phyloP scores from a whole-genome alignment of 1,140 invertebrate species.

The Musca domestica region DNA sequence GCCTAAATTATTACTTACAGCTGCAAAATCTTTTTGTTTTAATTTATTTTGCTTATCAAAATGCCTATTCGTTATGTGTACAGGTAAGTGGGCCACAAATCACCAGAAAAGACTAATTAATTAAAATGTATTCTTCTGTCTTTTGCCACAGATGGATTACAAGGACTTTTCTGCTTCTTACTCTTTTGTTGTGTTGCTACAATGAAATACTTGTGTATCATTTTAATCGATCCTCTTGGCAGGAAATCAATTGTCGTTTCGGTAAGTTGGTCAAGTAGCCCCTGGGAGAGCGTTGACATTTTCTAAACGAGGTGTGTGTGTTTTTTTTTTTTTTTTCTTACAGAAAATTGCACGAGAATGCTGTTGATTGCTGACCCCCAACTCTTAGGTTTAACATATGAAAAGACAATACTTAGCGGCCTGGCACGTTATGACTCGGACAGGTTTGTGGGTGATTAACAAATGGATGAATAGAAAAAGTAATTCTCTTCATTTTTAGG shows the following conservation, averaged over 20 bases:
- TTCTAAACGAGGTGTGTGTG: neutral
- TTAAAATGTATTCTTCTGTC: neutral
- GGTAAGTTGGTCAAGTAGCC: conserved; percentile 32
- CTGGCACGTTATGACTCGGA: conserved; percentile 47
- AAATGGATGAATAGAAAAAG: neutral
- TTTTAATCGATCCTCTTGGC: conserved; percentile 60
- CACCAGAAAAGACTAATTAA: neutral
- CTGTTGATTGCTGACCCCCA: conserved; percentile 91
- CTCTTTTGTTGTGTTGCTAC: conserved; percentile 44
- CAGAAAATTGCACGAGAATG: conserved; percentile 64
- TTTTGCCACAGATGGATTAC: conserved; percentile 39
- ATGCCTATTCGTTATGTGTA: conserved; percentile 23
- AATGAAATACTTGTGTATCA: conserved; percentile 52
- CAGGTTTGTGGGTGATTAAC: conserved; percentile 19
- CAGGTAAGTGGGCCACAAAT: conserved; percentile 10
- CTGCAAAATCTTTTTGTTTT: neutral
- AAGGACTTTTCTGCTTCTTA: conserved; percentile 40
- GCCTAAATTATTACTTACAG: neutral
- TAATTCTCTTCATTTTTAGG: conserved; percentile 55
- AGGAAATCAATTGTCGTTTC: conserved; percentile 48
- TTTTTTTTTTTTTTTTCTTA: conserved; percentile 20
- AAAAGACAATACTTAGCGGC: conserved; percentile 42
- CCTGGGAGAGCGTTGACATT: neutral
- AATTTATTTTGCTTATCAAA: neutral
- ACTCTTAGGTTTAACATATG: conserved; percentile 69